Conservation (phyloP, 2,888 invertebrate species). For the Sylvicola cinctus region DNA sequence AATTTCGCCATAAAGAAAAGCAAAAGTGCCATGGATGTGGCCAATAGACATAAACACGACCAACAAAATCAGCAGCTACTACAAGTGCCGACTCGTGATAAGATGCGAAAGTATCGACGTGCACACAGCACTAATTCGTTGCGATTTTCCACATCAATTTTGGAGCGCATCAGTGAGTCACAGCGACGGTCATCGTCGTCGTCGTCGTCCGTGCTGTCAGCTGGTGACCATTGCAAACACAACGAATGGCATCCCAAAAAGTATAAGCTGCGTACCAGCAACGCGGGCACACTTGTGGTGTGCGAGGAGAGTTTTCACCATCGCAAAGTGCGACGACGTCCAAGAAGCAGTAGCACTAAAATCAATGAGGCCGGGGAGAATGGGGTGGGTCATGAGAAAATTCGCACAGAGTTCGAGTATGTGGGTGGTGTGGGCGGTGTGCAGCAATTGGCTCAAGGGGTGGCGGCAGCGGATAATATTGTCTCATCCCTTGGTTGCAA, state of each 20-base stretch:
- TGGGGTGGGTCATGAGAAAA: background rate
- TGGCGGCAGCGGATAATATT: too few relatives aligned
- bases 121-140: constrained; percentile 15
- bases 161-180: constrained; percentile 21
- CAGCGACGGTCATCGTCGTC: constrained; percentile 19
- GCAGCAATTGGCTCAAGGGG: too few relatives aligned
- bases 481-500: background rate
- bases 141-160: constrained; percentile 16
- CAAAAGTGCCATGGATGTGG: constrained; percentile 8
- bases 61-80: constrained; percentile 10
- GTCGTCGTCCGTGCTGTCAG: background rate
- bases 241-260: constrained; percentile 6
- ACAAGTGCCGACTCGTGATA: background rate
- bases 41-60: constrained; percentile 4
- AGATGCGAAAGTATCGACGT: constrained; percentile 19
- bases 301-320: constrained; percentile 26
- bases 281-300: constrained; percentile 31
- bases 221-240: background rate
- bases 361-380: background rate
- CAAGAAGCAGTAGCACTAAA: constrained; percentile 7
- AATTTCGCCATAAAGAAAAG: constrained; percentile 6
- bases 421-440: too few relatives aligned
- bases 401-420: background rate
- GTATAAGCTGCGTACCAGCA: constrained; percentile 29
- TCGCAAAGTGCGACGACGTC: constrained; percentile 17